Base-by-base conservation (phyloP, 2,113 vertebrate species). In the Cyrtonyx montezumae region DNA sequence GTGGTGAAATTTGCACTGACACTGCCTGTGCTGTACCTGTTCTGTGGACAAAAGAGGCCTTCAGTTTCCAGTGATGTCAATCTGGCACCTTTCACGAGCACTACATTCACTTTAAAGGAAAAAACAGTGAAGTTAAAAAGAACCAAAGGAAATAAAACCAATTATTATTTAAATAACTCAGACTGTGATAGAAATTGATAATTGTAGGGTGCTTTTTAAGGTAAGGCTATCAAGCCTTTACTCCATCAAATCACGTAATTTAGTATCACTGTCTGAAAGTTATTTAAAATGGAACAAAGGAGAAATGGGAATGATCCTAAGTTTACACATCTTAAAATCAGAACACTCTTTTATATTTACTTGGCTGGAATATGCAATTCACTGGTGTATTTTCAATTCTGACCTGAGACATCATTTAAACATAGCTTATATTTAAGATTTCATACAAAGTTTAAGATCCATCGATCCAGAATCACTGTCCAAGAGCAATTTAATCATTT, bases 41-140 rank as follows among this genome's bases (percentile, higher is more conserved):
- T 95, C 61, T 96, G 87, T 84, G 91, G 91, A 90, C 63, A 96
- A 95, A 94, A 96, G 86, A 94, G 82, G 90, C 84, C 90, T 94
- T 97, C 94, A 92, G 91, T 96, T 97, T 91, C 92, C 95, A 96
- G 95, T 96, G 93, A 87, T 94, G 84, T 94, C 94, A 96, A 96
- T 96, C 70, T 96, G 93, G 93, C 89, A 97, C 88, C 84, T 96
- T 96, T 95, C 94, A 95, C 0, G 3, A 96, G 76, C 90, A 93
- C 80, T 97, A 96, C 36, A 86, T 84, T 95, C 88, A 94, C 93
- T 97, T 97, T 75, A 95, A 96, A 97, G 85, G 91, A 94, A 96
- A 97, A 97, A 98, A 96, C 61, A 98, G 96, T 97, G 98, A 96
- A 97, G 97, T 94, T 97, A 84, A 96, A 92, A 97, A 79, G 82